Base-by-base conservation (phyloP, 2,797 vertebrate genomes). In the Xiphophorus birchmanni region DNA sequence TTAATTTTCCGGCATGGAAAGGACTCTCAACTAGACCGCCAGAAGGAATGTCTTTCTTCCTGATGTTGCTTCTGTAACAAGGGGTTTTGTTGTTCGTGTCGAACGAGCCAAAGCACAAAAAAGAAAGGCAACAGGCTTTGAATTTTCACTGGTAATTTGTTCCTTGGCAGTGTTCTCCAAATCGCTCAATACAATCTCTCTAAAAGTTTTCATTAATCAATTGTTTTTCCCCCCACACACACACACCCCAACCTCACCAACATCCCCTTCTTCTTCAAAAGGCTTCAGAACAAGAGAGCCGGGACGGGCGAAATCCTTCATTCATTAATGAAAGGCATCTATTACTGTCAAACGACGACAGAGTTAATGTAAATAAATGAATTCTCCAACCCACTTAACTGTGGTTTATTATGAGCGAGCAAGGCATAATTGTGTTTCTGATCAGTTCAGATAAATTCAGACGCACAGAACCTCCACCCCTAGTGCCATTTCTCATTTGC, bases 321-420 rank as follows among this genome's bases (percentile, higher is more conserved):
- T 93, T 93, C 90, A 90, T 94, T 95, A 94, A 95, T 95, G 93
- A 95, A 95, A 94, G 90, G 84, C 92, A 95, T 95, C 94, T 90
- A 94, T 95, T 96, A 94, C 91, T 93, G 95, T 93, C 93, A 73
- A 78, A 78, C 79, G 6, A 80, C 82, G 84, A 93, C 89, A 79
- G 82, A 92, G 91, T 94, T 96, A 94, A 96, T 94, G 92, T 94
- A 94, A 95, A 96, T 94, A 95, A 95, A 95, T 96, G 93, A 95
- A 95, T 95, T 88, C 93, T 94, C 94, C 92, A 93, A 93, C 89
- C 93, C 93, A 94, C 91, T 96, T 95, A 95, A 91, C 90, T 82
- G 77, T 88, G 92, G 82, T 95, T 94, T 94, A 95, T 95, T 93
- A 94, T 94, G 91, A 95, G 92, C 83, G 84, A 95, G 95, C 93